Evolutionary conservation across 2,797 vertebrate genomes (phyloP).

Genomic region (Masticophis lateralis): DNA sequence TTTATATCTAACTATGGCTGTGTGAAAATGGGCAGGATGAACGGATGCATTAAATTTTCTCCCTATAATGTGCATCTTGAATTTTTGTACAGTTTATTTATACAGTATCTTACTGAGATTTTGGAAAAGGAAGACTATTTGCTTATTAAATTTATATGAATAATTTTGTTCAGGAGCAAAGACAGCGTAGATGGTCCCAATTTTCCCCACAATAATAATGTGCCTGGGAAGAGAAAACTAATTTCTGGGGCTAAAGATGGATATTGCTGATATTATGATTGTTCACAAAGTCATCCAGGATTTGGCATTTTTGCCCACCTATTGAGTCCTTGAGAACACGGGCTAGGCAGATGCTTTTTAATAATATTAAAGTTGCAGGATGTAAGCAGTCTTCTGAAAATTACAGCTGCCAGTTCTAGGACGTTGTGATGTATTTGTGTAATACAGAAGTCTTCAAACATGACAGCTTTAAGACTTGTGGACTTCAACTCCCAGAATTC

Average conservation of each 20-base stretch:
- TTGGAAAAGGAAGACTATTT: not conserved
- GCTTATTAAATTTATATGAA: not conserved
- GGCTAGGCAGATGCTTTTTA: not conserved
- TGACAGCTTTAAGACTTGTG: no score
- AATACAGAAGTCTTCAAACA: not conserved
- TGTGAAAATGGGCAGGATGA: not conserved
- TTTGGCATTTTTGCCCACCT: not conserved
- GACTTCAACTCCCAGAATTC: no score
- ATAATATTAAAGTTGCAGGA: not conserved
- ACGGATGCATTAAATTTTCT: not conserved
- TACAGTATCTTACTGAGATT: not conserved
- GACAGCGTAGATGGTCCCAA: not conserved
- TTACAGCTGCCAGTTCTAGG: not conserved
- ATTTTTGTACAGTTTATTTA: not conserved
- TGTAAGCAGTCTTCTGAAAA: not conserved
- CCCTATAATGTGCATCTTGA: not conserved
- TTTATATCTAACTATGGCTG: not conserved
- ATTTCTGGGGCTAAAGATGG: not conserved
- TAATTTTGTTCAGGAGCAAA: not conserved
- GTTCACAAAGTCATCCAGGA: not conserved
- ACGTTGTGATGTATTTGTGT: not conserved
- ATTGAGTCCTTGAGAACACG: not conserved
- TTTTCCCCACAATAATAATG: not conserved
- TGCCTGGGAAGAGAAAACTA: not conserved
- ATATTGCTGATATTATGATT: not conserved